phyloP scores from a whole-genome alignment of 2,888 invertebrate genomes.

The Oxyteleia sp. region DNA sequence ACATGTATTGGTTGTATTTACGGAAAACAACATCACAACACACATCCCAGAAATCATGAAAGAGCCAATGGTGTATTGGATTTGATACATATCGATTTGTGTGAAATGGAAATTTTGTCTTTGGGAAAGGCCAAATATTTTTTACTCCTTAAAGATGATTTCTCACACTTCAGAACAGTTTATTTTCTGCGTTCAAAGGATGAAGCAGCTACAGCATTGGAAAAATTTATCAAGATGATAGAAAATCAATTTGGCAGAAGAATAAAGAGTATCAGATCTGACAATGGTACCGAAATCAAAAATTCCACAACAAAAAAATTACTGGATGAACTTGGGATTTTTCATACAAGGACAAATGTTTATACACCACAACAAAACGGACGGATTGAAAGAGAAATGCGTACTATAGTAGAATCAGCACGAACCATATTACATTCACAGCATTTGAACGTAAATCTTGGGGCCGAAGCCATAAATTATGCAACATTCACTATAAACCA shows the following conservation, averaged over 20 bases:
- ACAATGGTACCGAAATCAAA: too few relatives aligned
- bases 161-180: neutral
- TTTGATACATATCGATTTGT: neutral
- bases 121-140: neutral
- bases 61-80: neutral
- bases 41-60: constrained; percentile 43
- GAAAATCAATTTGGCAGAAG: too few relatives aligned
- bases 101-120: neutral
- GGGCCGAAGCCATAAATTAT: neutral
- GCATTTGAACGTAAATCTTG: neutral
- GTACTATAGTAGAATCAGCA: too few relatives aligned
- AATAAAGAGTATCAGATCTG: too few relatives aligned
- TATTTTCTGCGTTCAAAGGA: neutral
- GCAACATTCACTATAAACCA: neutral
- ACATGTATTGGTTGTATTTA: constrained; percentile 72
- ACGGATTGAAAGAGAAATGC: too few relatives aligned
- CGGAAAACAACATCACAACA: constrained; percentile 77
- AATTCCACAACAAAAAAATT: too few relatives aligned
- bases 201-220: too few relatives aligned
- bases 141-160: neutral
- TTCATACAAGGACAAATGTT: too few relatives aligned
- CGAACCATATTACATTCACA: neutral
- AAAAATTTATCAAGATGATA: too few relatives aligned
- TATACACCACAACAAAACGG: too few relatives aligned
- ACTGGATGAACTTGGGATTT: too few relatives aligned